Percentiles rank a stretch among this genome's conserved stretches.
Conservation (phyloP, 1,140 invertebrate species). For the Drosophila ogumai region DNA sequence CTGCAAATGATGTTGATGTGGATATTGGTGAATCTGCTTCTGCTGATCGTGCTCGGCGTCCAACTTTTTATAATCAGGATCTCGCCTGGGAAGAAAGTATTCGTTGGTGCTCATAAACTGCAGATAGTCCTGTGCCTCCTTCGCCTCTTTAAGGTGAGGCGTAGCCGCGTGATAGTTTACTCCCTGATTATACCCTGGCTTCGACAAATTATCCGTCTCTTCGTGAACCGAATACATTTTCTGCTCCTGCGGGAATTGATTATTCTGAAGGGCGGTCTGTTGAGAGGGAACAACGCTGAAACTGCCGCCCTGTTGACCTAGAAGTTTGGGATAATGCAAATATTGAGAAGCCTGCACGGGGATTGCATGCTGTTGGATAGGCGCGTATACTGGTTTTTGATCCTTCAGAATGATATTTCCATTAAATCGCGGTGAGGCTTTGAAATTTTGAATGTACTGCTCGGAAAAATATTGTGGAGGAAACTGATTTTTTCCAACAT, state of each 20-base stretch:
- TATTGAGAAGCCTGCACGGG: conserved; percentile 63
- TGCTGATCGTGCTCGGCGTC: conserved; percentile 68
- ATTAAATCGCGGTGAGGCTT: conserved; percentile 69
- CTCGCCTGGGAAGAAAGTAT: conserved; percentile 73
- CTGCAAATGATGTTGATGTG: conserved; percentile 38
- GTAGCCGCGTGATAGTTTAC: conserved; percentile 30
- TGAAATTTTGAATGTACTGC: conserved; percentile 73
- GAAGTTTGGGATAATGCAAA: conserved; percentile 27
- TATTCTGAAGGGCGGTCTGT: conserved; percentile 31
- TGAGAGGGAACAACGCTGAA: conserved; percentile 37
- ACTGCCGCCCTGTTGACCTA: conserved; percentile 22
- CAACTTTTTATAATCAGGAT: conserved; percentile 73
- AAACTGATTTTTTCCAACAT: conserved; percentile 68
- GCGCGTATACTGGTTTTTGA: conserved; percentile 49
- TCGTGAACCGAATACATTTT: conserved; percentile 73
- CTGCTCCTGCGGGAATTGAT: conserved; percentile 7
- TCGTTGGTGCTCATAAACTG: conserved; percentile 81
- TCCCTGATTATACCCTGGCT: conserved; percentile 23
- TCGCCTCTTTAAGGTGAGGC: conserved; percentile 41
- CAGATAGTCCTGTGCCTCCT: conserved; percentile 74
- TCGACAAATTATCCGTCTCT: conserved; percentile 53
- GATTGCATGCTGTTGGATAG: conserved; percentile 62
- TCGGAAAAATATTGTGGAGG: conserved; percentile 52
- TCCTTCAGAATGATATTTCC: conserved; percentile 59
- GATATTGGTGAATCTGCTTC: conserved; percentile 40